Conservation (phyloP, 2,113 vertebrate species). For the Rhegmatorhina hoffmannsi region DNA sequence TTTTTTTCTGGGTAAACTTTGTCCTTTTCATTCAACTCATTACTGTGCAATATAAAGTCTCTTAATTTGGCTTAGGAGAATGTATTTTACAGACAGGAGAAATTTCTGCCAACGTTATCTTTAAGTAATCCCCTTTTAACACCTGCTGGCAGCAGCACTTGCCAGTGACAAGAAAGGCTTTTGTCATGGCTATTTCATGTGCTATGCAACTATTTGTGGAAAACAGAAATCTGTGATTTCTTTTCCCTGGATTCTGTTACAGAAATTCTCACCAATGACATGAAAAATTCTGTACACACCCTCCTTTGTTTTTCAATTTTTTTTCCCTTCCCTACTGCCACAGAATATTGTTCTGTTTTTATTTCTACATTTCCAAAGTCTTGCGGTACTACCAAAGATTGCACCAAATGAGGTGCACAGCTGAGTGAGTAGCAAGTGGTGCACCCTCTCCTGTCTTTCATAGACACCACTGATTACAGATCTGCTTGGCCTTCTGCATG, state of each 20-base stretch:
- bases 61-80: background rate
- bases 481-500: background rate
- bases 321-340: no score
- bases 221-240: background rate
- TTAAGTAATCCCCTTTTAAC: background rate
- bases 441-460: background rate
- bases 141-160: background rate
- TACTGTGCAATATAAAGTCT: background rate
- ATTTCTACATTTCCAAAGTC: background rate
- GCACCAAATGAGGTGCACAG: background rate
- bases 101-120: background rate
- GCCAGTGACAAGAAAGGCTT: background rate
- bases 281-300: background rate
- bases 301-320: background rate
- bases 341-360: background rate
- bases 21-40: background rate
- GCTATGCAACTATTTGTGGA: background rate
- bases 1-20: background rate
- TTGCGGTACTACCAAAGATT: background rate
- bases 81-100: background rate
- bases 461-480: background rate
- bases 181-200: background rate
- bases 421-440: background rate
- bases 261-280: background rate
- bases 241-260: background rate